Conservation (phyloP, 2,113 vertebrate species). For the Eclectus roratus region DNA sequence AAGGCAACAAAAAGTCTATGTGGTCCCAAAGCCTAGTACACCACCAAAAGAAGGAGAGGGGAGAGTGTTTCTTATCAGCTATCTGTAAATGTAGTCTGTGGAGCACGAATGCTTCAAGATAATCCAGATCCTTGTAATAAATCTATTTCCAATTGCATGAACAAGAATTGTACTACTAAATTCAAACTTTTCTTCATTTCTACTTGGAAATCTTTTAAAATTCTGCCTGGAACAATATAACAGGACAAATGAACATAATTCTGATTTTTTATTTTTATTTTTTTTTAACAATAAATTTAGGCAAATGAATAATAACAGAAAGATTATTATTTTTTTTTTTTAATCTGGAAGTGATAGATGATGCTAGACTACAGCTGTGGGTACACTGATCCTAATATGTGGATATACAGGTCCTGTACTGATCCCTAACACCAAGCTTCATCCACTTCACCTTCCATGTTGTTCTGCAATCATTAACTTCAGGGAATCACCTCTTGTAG, state of each 20-base stretch:
- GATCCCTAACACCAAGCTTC: background rate
- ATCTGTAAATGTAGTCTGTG: background rate
- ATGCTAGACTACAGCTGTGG: background rate
- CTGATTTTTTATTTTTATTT: background rate
- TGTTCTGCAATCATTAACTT: background rate
- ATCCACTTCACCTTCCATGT: background rate
- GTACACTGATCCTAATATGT: background rate
- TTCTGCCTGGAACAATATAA: constrained; percentile 47
- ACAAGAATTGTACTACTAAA: constrained; percentile 75
- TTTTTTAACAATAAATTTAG: background rate
- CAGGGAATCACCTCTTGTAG: background rate
- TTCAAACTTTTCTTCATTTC: constrained; percentile 70
- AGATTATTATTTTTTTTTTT: fast-evolving
- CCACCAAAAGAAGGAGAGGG: background rate
- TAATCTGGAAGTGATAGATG: background rate
- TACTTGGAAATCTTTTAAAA: constrained; percentile 66
- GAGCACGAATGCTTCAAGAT: background rate
- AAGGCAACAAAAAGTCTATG: background rate
- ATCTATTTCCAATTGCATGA: constrained; percentile 80
- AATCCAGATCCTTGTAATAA: background rate
- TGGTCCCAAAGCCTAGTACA: background rate
- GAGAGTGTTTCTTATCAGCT: background rate
- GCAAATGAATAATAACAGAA: background rate
- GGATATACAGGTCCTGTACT: background rate
- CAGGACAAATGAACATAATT: background rate